phyloP scores from a whole-genome alignment of 1,140 invertebrate species.

The Oncopeltus fasciatus region DNA sequence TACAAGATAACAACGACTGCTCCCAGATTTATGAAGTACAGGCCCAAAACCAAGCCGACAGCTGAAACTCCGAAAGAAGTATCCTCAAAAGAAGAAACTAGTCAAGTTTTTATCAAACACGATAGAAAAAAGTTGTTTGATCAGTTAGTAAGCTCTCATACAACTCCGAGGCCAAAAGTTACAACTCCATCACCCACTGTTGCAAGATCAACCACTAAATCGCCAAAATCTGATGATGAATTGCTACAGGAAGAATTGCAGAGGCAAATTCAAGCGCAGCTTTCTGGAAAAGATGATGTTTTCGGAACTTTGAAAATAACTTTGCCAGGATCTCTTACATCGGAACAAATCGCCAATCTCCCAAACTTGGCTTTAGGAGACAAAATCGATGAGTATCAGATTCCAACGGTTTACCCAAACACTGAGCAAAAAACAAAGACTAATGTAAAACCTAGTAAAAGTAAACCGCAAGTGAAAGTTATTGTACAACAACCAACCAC shows the following conservation, averaged over 20 bases:
- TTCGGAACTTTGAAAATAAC: constrained; percentile 19
- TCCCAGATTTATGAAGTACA: constrained; percentile 12
- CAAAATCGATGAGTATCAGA: constrained; percentile 2
- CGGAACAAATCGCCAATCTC: constrained; percentile 19
- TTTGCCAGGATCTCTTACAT: constrained; percentile 13
- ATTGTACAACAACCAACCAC: constrained; percentile 23
- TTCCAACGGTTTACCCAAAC: background rate
- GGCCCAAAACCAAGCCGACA: constrained; percentile 6
- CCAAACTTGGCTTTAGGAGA: constrained; percentile 13
- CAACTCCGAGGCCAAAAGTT: background rate
- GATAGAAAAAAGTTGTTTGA: constrained; percentile 23
- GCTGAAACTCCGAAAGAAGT: background rate
- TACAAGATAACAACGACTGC: constrained; percentile 4
- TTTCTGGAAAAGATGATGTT: constrained; percentile 19
- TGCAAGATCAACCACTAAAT: constrained; percentile 2
- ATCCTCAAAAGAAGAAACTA: background rate
- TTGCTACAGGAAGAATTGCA: constrained; percentile 20
- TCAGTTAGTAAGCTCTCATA: background rate
- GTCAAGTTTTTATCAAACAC: background rate
- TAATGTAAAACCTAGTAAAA: constrained; percentile 10
- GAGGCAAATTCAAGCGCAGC: constrained; percentile 20
- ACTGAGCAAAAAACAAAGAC: background rate
- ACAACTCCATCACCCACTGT: background rate
- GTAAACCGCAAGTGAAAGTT: constrained; percentile 21
- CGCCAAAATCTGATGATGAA: constrained; percentile 10